These are phyloP conservation scores for Apotomis betuletana DNA, from an alignment of 2,888 invertebrate species.

Conservation along the genomic window DNA sequence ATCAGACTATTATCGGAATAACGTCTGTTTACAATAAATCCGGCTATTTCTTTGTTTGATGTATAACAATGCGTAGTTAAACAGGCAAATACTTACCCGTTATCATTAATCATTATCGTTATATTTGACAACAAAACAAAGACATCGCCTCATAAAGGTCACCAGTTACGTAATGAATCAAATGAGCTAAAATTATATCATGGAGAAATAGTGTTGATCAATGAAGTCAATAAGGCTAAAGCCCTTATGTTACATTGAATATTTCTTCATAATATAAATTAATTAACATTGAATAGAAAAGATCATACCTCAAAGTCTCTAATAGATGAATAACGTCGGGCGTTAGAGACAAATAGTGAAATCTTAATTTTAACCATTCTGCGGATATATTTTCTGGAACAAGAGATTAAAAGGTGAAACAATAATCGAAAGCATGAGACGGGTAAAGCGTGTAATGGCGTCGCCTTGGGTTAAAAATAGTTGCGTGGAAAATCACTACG, in stretches of 20 bases:
- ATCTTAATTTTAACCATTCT: conserved; percentile 91
- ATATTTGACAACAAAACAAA: conserved; percentile 50
- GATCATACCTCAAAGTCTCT: conserved; percentile 84
- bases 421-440: conserved; percentile 20
- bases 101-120: conserved; percentile 21
- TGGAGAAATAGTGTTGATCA: conserved; percentile 74
- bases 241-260: conserved; percentile 53
- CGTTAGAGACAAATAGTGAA: conserved; percentile 88
- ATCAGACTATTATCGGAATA: conserved; percentile 25
- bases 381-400: conserved; percentile 87
- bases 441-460: conserved; percentile 19
- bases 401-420: conserved; percentile 43
- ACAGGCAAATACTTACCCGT: conserved; percentile 3
- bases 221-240: conserved; percentile 40
- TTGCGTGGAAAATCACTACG: conserved; percentile 34
- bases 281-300: conserved; percentile 48
- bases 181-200: conserved; percentile 56
- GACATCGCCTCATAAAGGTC: conserved; percentile 52
- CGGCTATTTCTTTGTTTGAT: conserved; percentile 32
- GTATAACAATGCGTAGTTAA: conserved; percentile 20
- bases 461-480: conserved; percentile 39
- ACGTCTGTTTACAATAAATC: conserved; percentile 21
- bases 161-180: conserved; percentile 48
- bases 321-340: conserved; percentile 88
- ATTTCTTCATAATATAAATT: conserved; percentile 77